These are phyloP conservation scores for Pachyuromys duprasi DNA, from an alignment of 2,797 vertebrate genomes.

Conservation along the genomic window DNA sequence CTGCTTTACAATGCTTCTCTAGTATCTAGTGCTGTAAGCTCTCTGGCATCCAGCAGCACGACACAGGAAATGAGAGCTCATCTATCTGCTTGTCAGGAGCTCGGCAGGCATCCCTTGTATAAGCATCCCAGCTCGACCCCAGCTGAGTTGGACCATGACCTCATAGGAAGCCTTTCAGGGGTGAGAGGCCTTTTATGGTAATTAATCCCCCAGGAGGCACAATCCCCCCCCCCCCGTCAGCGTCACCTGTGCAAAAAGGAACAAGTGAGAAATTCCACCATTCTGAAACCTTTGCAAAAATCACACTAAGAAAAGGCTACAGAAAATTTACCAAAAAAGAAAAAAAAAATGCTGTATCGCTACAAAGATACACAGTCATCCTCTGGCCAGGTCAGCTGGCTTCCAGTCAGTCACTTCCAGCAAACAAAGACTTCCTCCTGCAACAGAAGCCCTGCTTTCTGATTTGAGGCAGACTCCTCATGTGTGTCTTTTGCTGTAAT, in stretches of 20 bases:
- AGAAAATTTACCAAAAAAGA: slow-evolving; percentile 1
- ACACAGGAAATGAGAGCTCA: slow-evolving; percentile 75
- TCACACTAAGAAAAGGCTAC: neutral
- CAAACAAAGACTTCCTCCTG: neutral
- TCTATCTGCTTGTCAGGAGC: slow-evolving; percentile 80
- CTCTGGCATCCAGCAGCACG: slow-evolving; percentile 52
- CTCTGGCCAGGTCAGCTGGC: neutral
- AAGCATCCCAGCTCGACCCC: slow-evolving; percentile 69
- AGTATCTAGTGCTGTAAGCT: slow-evolving; percentile 37
- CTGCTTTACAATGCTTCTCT: slow-evolving; percentile 65
- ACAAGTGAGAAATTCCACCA: slow-evolving; percentile 55
- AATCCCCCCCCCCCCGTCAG: slow-evolving; percentile 72
- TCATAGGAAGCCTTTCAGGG: slow-evolving; percentile 73
- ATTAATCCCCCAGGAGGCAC: slow-evolving; percentile 79
- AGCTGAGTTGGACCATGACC: slow-evolving; percentile 76
- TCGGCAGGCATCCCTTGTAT: slow-evolving; percentile 59
- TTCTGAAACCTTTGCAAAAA: neutral
- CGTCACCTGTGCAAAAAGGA: slow-evolving; percentile 69
- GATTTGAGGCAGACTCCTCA: neutral
- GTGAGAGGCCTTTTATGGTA: slow-evolving; percentile 76
- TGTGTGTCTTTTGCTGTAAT: neutral
- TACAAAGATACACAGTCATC: neutral
- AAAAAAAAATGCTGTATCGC: neutral
- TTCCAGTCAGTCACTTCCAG: slow-evolving; percentile 31
- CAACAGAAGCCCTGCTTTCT: neutral